Evolutionary conservation across 2,113 vertebrate genomes (phyloP), one percentile per base, ranked within the genome.

Genomic region (Oriolus oriolus): DNA sequence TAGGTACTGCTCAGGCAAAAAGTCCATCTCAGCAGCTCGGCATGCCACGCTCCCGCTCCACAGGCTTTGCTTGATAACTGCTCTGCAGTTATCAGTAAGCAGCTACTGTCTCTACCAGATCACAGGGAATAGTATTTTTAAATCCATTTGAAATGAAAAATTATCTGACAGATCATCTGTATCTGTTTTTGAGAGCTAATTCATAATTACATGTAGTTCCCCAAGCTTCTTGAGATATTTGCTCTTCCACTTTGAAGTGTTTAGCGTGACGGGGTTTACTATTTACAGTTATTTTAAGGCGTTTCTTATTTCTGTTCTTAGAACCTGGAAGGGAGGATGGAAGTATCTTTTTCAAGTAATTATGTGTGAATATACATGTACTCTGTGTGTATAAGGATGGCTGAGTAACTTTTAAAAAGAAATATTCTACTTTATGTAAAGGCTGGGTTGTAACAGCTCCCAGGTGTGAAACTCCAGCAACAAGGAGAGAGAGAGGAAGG

Each of bases 221-320:
- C 65, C 84, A 90, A 95, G 92, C 84, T 94, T 77, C 50, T 79
- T 71, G 56, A 91, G 76, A 53, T 93, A 93, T 57, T 78, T 94
- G 65, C 89, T 73, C 28, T 95, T 95, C 35, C 10, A 71, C 84
- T 96, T 95, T 89, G 87, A 96, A 91, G 87, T 91, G 49, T 89
- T 93, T 35, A 95, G 77, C 14, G 1, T 95, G 91, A 94, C 21
- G 0, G 37, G 41, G n/a, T 89, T 95, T 95, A 81, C 91, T 94
- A 89, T 96, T 97, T 94, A 95, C 91, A 95, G 69, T 94, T 89
- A 89, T 91, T 95, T 94, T 89, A 95, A 94, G 53, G 61, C 87
- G 81, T 94, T 96, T 75, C 80, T 94, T 89, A 39, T 63, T 89
- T 91, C 41, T 96, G 81, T 71, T 87, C 69, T 84, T 89, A 79